A percentile compares a stretch with the other conserved stretches of the same genome.
phyloP scores from a whole-genome alignment of 2,888 invertebrate genomes.

The Ochropacha duplaris region DNA sequence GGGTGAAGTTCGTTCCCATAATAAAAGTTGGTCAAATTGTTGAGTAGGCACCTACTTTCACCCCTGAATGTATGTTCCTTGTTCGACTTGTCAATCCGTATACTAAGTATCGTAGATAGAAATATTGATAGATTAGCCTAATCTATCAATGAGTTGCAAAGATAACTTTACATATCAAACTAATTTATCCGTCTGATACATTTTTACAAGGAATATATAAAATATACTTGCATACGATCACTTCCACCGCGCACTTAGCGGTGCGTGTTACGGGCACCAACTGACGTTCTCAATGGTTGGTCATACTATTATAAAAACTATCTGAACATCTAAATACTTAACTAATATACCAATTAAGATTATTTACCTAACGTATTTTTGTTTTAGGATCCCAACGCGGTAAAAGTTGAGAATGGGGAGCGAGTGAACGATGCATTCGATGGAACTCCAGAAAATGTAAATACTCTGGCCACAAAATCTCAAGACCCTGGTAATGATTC shows the following conservation, averaged over 20 bases:
- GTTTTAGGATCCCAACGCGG: constrained; percentile 29
- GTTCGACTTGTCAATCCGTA: too few relatives aligned
- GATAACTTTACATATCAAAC: constrained; percentile 9
- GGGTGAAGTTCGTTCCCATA: too few relatives aligned
- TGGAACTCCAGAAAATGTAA: constrained; percentile 34
- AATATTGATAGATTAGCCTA: too few relatives aligned
- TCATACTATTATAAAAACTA: constrained; percentile 3
- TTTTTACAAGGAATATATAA: constrained; percentile 8
- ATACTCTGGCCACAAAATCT: neutral
- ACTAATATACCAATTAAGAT: neutral
- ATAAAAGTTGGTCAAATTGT: too few relatives aligned
- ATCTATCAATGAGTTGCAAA: neutral
- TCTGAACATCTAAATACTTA: neutral
- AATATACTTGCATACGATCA: constrained; percentile 15
- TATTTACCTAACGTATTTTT: constrained; percentile 10
- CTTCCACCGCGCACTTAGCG: constrained; percentile 24
- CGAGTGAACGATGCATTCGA: constrained; percentile 38
- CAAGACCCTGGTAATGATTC: constrained; percentile 9
- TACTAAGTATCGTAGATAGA: neutral
- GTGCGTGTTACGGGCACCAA: constrained; percentile 19
- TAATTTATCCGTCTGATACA: constrained; percentile 18
- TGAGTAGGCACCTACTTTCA: too few relatives aligned
- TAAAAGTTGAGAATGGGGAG: constrained; percentile 32
- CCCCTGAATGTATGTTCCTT: too few relatives aligned
- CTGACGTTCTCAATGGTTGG: constrained; percentile 23